Conservation (phyloP, 2,888 invertebrate genomes). For the Automeris io region DNA sequence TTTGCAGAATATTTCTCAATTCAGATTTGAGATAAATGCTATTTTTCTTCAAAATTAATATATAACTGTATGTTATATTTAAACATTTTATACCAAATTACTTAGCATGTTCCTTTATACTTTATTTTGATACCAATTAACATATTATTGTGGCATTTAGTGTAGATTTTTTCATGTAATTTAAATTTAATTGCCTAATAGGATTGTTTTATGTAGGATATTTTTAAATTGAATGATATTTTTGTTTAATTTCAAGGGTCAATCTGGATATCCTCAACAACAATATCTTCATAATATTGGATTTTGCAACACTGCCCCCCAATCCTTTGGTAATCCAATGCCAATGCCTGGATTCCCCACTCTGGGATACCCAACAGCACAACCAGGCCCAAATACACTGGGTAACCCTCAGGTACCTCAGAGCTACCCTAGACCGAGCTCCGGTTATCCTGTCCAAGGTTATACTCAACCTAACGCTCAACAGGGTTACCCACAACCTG, state of each 20-base stretch:
- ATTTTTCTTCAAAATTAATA: too few species aligned
- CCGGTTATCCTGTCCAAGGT: constrained; percentile 32
- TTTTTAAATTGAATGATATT: constrained; percentile 18
- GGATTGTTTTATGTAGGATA: background rate
- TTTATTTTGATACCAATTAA: too few species aligned
- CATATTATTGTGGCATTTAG: background rate
- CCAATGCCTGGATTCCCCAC: constrained; percentile 65
- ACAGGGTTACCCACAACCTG: constrained; percentile 31
- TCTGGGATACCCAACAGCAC: constrained; percentile 54
- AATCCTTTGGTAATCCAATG: constrained; percentile 69
- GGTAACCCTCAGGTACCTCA: constrained; percentile 56
- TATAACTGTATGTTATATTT: too few species aligned
- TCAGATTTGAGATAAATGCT: too few species aligned
- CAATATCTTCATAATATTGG: constrained; percentile 68
- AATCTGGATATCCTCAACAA: constrained; percentile 71
- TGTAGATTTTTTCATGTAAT: background rate
- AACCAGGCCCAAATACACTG: constrained; percentile 39
- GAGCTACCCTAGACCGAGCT: constrained; percentile 34
- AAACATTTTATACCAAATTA: too few species aligned
- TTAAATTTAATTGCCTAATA: background rate
- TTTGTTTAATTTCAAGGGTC: constrained; percentile 68
- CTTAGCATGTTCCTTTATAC: too few species aligned
- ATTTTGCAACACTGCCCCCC: constrained; percentile 66
- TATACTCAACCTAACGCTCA: constrained; percentile 33
- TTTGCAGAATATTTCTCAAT: too few species aligned